A percentile compares a stretch with the other conserved stretches of the same genome.
These are phyloP conservation scores for Argentina silus DNA, from an alignment of 2,797 vertebrate genomes.

Conservation along the genomic window DNA sequence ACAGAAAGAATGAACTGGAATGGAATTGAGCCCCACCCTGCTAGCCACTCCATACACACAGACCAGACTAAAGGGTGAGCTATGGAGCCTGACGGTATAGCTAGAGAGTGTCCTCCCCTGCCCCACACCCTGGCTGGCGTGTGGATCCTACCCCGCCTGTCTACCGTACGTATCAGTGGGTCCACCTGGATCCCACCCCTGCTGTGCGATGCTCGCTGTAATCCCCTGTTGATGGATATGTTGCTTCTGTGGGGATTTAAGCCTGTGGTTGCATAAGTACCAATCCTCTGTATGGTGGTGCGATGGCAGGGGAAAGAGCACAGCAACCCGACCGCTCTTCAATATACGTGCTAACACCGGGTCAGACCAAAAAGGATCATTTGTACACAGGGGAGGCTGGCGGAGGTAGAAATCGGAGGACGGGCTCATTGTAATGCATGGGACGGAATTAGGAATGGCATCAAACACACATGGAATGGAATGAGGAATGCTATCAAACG, in stretches of 20 bases:
- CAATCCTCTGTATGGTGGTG: conserved; percentile 30
- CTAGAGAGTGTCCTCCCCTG: background rate
- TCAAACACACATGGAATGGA: too few species aligned
- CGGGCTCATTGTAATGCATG: too few species aligned
- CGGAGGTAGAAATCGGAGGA: too few species aligned
- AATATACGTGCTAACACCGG: too few species aligned
- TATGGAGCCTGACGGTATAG: background rate
- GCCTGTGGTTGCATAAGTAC: conserved; percentile 41
- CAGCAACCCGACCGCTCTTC: background rate
- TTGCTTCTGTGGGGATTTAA: conserved; percentile 40
- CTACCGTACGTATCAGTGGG: background rate
- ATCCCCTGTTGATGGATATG: conserved; percentile 28
- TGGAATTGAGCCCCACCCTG: too few species aligned
- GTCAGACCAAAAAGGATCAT: too few species aligned
- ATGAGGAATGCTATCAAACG: too few species aligned
- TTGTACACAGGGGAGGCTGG: too few species aligned
- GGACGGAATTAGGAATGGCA: too few species aligned
- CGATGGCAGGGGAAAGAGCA: conserved; percentile 29
- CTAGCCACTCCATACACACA: background rate
- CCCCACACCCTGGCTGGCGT: background rate
- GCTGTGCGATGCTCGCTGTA: conserved; percentile 13
- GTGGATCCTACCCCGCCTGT: background rate
- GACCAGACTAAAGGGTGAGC: background rate
- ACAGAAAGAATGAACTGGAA: too few species aligned
- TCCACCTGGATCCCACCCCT: background rate